Percentiles rank a stretch among this genome's conserved stretches.
phyloP scores from a whole-genome alignment of 2,797 vertebrate genomes.

The Gallinago solitaria region DNA sequence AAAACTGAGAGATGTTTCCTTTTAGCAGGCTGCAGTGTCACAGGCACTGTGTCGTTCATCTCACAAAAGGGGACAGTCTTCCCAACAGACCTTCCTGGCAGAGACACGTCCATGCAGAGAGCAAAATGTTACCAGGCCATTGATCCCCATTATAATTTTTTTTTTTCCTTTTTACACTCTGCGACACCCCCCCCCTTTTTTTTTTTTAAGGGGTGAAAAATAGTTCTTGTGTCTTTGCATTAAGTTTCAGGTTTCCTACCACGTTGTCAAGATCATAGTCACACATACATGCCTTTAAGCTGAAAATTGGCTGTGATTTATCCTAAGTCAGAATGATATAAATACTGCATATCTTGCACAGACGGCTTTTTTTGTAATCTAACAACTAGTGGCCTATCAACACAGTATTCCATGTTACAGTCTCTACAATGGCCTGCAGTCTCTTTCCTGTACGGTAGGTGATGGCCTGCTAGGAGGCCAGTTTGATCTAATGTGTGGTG shows the following conservation, averaged over 20 bases:
- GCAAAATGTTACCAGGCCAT: not conserved
- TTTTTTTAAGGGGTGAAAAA: not conserved
- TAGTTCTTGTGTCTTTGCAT: not conserved
- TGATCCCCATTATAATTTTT: not conserved
- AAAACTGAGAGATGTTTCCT: not conserved
- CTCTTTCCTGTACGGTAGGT: not conserved
- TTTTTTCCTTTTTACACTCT: not conserved
- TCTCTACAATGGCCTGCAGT: not conserved
- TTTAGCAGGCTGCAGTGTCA: not conserved
- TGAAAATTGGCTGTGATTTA: not conserved
- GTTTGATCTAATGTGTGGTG: not conserved
- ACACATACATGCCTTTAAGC: not conserved
- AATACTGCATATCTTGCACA: conserved; percentile 29
- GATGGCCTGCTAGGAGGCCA: not conserved
- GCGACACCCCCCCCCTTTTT: not conserved
- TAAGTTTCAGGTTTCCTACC: not conserved
- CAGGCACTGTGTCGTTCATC: not conserved
- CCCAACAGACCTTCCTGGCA: not conserved
- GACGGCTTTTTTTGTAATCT: not conserved
- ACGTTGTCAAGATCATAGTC: not conserved
- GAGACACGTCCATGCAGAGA: not conserved
- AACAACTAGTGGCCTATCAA: conserved; percentile 11
- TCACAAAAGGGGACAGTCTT: not conserved
- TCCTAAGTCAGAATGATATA: conserved; percentile 7
- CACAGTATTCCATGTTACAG: not conserved